phyloP scores from a whole-genome alignment of 2,797 vertebrate species.

The Apodemus agrarius region DNA sequence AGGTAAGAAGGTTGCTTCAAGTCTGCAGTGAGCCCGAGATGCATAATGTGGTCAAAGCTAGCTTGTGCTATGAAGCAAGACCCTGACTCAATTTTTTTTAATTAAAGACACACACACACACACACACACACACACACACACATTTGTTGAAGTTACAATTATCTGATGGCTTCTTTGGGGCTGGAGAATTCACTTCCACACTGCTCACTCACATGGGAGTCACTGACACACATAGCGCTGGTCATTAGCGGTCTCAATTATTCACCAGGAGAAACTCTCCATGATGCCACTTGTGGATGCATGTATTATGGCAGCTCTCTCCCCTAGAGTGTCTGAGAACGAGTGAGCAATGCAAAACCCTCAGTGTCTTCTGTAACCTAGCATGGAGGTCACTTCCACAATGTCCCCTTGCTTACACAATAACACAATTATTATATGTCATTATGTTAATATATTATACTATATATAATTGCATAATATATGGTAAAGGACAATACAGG shows the following conservation, averaged over 20 bases:
- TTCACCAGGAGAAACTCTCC: neutral
- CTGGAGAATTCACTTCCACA: neutral
- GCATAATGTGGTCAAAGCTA: neutral
- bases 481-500: neutral
- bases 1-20: neutral
- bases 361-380: neutral
- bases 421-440: neutral
- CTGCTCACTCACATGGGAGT: neutral
- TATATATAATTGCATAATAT: neutral
- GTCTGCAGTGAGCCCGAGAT: neutral
- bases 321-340: neutral
- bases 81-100: neutral
- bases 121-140: neutral
- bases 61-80: neutral
- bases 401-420: neutral
- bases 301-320: neutral
- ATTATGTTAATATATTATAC: neutral
- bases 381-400: neutral
- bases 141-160: neutral
- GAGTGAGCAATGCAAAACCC: neutral
- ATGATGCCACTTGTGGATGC: neutral
- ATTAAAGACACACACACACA: neutral
- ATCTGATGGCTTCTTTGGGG: neutral
- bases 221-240: neutral
- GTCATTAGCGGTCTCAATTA: neutral